Conservation (phyloP, 2,797 vertebrate genomes). For the Caiman crocodilus region DNA sequence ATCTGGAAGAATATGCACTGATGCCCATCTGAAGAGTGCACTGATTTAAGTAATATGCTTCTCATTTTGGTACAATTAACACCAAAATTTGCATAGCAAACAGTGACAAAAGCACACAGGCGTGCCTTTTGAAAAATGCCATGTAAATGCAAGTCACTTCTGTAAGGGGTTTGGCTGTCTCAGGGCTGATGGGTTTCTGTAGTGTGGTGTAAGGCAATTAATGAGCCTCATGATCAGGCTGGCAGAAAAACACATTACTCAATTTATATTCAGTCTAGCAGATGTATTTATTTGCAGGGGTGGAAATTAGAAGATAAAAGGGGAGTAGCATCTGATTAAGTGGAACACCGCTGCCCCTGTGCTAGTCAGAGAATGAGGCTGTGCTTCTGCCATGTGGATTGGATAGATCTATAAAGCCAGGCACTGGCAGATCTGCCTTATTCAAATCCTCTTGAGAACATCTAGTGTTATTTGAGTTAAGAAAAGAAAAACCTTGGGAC, state of each 20-base stretch:
- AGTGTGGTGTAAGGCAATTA: slow-evolving; percentile 66
- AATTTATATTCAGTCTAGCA: slow-evolving; percentile 52
- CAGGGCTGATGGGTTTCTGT: slow-evolving; percentile 47
- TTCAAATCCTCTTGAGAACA: neutral
- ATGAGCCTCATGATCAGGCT: slow-evolving; percentile 69
- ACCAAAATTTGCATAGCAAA: slow-evolving; percentile 78
- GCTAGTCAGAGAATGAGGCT: neutral
- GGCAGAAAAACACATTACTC: slow-evolving; percentile 56
- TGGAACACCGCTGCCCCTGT: accelerated
- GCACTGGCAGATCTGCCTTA: neutral
- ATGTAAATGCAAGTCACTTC: slow-evolving; percentile 18
- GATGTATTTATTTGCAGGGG: slow-evolving; percentile 65
- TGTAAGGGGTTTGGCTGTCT: neutral
- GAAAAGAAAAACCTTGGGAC: slow-evolving; percentile 43
- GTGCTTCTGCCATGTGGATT: neutral
- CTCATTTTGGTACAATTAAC: slow-evolving; percentile 81
- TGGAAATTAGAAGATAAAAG: slow-evolving; percentile 69
- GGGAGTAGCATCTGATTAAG: neutral
- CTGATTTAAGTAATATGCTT: slow-evolving; percentile 81
- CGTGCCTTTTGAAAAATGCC: slow-evolving; percentile 48
- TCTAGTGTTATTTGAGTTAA: accelerated
- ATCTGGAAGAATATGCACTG: slow-evolving; percentile 73
- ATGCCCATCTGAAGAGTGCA: slow-evolving; percentile 74
- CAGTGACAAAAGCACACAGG: slow-evolving; percentile 52
- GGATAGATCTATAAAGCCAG: neutral